Conservation (phyloP, 2,888 invertebrate species). For the Drosophila leonis region DNA sequence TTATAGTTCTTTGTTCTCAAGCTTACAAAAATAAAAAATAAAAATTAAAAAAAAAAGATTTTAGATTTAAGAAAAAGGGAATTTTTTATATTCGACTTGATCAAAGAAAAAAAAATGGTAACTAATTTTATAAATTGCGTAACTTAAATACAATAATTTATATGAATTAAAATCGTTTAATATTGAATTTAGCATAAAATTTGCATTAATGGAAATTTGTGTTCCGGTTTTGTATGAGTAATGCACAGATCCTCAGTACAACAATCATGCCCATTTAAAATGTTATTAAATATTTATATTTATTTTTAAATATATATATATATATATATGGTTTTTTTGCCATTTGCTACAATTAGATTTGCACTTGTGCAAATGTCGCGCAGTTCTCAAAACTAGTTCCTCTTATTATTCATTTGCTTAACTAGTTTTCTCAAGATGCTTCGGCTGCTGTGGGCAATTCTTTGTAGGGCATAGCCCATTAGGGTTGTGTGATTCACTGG, state of each 20-base stretch:
- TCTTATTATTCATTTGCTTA: constrained; percentile 45
- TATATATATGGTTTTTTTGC: too few species aligned
- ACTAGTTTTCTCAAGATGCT: constrained; percentile 46
- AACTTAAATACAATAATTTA: background rate
- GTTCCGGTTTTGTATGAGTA: constrained; percentile 25
- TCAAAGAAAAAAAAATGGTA: background rate
- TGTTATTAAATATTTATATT: constrained; percentile 20
- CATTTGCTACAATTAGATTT: constrained; percentile 37
- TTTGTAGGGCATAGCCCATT: constrained; percentile 43
- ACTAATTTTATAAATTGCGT: background rate
- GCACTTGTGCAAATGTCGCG: constrained; percentile 56
- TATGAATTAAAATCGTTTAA: background rate
- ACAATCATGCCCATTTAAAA: constrained; percentile 17
- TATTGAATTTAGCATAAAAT: constrained; percentile 8
- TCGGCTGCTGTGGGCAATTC: constrained; percentile 28
- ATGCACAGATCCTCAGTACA: background rate
- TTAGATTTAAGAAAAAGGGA: background rate
- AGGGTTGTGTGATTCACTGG: constrained; percentile 16
- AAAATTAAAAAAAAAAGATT: background rate
- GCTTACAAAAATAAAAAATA: background rate
- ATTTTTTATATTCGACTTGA: background rate
- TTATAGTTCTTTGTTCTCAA: background rate
- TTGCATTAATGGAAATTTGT: constrained; percentile 3
- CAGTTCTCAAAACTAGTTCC: constrained; percentile 58
- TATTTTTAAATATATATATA: constrained; percentile 24